Conservation (phyloP, 1,140 invertebrate genomes). For the Drosophila guanche region DNA sequence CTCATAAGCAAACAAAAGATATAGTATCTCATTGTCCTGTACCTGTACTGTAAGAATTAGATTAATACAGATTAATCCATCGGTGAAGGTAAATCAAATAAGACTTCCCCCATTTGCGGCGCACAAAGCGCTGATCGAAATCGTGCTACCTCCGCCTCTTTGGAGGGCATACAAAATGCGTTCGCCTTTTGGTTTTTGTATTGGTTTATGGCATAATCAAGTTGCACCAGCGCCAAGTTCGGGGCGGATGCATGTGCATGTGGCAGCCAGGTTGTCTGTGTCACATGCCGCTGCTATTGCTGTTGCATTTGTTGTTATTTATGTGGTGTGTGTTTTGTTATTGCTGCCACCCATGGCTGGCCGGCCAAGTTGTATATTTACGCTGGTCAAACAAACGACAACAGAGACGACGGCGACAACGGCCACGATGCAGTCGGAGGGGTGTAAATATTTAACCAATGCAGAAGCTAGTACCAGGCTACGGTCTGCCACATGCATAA, state of each 20-base stretch:
- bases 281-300: conserved; percentile 46
- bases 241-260: conserved; percentile 59
- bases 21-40: too few species aligned
- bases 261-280: conserved; percentile 68
- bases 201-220: conserved; percentile 75
- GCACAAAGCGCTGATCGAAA: too few species aligned
- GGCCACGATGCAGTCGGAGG: conserved; percentile 22
- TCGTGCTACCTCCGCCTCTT: too few species aligned
- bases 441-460: conserved; percentile 47
- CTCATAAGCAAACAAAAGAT: too few species aligned
- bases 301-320: conserved; percentile 20
- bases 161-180: conserved; percentile 36
- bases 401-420: conserved; percentile 13
- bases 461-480: conserved; percentile 33
- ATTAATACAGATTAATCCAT: too few species aligned
- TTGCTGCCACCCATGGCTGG: conserved; percentile 41
- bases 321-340: conserved; percentile 34
- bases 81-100: too few species aligned
- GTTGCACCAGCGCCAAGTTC: conserved; percentile 54
- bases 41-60: too few species aligned
- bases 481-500: conserved; percentile 34
- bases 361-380: conserved; percentile 61
- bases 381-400: conserved; percentile 64
- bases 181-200: conserved; percentile 40
- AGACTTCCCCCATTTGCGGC: too few species aligned